A percentile compares a stretch with the other conserved stretches of the same genome.
These are phyloP conservation scores for Dendrocopos noguchii DNA, from an alignment of 2,113 vertebrate species.

Conservation along the genomic window DNA sequence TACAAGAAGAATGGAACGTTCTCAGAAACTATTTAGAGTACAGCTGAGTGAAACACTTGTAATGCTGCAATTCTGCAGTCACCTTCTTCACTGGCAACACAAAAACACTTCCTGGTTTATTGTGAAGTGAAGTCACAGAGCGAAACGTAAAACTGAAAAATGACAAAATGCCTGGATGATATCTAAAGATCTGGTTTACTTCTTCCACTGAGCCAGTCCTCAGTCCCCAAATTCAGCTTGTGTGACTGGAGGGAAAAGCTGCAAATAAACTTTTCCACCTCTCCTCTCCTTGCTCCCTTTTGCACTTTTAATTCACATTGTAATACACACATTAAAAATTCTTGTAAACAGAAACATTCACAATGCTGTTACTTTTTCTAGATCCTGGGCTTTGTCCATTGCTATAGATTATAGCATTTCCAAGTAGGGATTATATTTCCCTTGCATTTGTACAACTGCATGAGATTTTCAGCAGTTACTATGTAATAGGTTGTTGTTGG, in stretches of 20 bases:
- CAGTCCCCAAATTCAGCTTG: neutral
- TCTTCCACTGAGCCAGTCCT: neutral
- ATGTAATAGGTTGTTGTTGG: no score
- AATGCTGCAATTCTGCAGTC: neutral
- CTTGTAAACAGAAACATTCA: neutral
- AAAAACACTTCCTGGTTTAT: neutral
- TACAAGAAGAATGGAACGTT: neutral
- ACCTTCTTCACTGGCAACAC: neutral
- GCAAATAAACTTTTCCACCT: neutral
- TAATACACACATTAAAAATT: neutral
- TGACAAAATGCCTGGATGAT: neutral
- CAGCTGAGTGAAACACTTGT: neutral
- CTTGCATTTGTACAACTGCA: neutral
- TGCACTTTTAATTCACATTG: neutral
- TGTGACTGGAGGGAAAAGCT: neutral
- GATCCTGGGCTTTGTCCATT: neutral
- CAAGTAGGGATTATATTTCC: neutral
- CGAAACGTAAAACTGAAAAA: neutral
- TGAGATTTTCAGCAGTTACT: neutral
- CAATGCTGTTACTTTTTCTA: rapidly evolving
- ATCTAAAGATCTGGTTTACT: neutral
- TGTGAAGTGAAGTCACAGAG: neutral
- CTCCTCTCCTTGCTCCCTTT: neutral
- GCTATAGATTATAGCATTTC: neutral
- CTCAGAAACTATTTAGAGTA: neutral